phyloP scores from a whole-genome alignment of 2,888 invertebrate species.

The Idaea straminata region DNA sequence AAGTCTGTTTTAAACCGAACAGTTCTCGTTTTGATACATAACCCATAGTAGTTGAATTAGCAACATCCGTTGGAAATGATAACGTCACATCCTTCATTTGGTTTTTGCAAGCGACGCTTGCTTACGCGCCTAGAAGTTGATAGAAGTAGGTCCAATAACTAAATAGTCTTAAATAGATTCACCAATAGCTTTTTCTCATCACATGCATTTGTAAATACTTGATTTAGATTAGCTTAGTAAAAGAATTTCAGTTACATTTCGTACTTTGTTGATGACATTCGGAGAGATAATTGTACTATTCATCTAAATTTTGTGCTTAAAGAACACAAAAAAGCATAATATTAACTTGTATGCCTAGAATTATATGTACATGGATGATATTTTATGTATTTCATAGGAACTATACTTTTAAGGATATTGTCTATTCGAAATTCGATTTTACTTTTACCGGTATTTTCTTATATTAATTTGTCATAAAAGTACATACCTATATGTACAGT shows the following conservation, averaged over 20 bases:
- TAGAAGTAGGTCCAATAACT: too few species aligned
- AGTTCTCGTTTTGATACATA: too few species aligned
- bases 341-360: too few species aligned
- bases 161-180: background rate
- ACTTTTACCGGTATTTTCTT: too few species aligned
- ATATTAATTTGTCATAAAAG: too few species aligned
- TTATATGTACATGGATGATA: background rate
- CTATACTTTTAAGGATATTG: background rate
- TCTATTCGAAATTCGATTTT: background rate
- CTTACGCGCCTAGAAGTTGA: too few species aligned
- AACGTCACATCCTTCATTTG: too few species aligned
- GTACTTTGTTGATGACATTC: background rate
- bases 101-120: too few species aligned
- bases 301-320: background rate
- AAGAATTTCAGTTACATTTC: background rate
- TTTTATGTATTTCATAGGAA: background rate
- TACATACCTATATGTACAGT: background rate
- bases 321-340: background rate
- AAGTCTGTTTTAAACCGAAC: too few species aligned
- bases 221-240: background rate
- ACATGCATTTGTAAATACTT: background rate
- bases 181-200: background rate
- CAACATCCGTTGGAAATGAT: too few species aligned
- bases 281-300: background rate
- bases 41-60: too few species aligned